These are phyloP conservation scores for Gambusia yucatana DNA, from an alignment of 2,797 vertebrate genomes.

Conservation along the genomic window DNA sequence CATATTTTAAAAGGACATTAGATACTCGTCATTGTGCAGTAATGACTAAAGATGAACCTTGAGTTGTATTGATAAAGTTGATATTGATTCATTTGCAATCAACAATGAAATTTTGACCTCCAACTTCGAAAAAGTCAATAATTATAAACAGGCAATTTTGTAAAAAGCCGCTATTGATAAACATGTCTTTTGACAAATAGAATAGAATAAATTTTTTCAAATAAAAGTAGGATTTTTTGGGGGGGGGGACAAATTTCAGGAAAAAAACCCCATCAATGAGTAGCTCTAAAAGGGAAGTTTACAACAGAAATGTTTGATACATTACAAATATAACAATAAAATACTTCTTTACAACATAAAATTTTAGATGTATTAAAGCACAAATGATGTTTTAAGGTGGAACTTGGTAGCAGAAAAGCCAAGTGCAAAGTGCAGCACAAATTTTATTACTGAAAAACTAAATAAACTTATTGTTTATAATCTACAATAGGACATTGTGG, in stretches of 20 bases:
- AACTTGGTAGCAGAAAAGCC: background rate
- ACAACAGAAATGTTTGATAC: background rate
- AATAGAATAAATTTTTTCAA: too few relatives aligned
- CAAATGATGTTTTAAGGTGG: background rate
- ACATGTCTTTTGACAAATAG: too few relatives aligned
- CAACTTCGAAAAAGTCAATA: too few relatives aligned
- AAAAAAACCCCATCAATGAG: too few relatives aligned
- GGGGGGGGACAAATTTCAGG: too few relatives aligned
- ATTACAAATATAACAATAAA: background rate
- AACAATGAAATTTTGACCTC: too few relatives aligned
- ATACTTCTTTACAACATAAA: background rate
- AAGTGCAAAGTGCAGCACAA: background rate
- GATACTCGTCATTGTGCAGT: background rate
- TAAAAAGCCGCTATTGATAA: too few relatives aligned
- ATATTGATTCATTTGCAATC: too few relatives aligned
- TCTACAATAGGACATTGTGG: background rate
- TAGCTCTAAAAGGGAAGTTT: background rate
- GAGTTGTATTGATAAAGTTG: background rate
- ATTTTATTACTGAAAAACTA: background rate
- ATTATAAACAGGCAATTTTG: too few relatives aligned
- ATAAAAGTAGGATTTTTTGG: too few relatives aligned
- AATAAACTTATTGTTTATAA: background rate
- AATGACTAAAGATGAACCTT: background rate
- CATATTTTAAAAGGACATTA: background rate
- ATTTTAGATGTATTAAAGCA: background rate